Evolutionary conservation across 2,113 vertebrate species (phyloP).

Genomic region (Anguilla japonica): DNA sequence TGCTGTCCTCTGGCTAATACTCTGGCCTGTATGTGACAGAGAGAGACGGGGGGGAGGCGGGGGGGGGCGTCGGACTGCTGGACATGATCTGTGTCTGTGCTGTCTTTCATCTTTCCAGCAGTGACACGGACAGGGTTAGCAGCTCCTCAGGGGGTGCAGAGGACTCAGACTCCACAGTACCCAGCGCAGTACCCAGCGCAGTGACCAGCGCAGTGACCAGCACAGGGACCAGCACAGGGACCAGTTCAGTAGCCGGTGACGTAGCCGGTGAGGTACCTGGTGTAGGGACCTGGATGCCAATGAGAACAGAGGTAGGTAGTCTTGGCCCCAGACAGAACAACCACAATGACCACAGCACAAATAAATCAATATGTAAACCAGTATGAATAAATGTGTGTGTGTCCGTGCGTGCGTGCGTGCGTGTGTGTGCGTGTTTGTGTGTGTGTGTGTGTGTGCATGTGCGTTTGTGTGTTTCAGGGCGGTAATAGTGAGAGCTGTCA

Average conservation of each 20-base stretch:
- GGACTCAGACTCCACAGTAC: constrained; percentile 39
- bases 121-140: constrained; percentile 50
- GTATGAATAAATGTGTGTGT: not conserved
- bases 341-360: not conserved
- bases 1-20: no score
- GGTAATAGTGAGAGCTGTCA: not conserved
- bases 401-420: not conserved
- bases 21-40: no score
- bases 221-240: no score
- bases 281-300: not conserved
- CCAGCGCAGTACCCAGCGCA: constrained; percentile 33
- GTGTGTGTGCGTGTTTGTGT: not conserved
- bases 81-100: not conserved
- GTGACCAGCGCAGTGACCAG: constrained; percentile 39
- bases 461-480: constrained; percentile 13
- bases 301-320: constrained; percentile 14
- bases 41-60: no score
- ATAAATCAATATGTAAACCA: not conserved
- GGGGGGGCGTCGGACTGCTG: not conserved
- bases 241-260: no score
- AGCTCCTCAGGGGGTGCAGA: constrained; percentile 54
- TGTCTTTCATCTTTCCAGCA: constrained; percentile 31
- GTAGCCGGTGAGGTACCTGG: not conserved
- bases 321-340: not conserved
- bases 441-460: constrained; percentile 9